Conservation (phyloP, 2,797 vertebrate species). For the Podarcis siculus region DNA sequence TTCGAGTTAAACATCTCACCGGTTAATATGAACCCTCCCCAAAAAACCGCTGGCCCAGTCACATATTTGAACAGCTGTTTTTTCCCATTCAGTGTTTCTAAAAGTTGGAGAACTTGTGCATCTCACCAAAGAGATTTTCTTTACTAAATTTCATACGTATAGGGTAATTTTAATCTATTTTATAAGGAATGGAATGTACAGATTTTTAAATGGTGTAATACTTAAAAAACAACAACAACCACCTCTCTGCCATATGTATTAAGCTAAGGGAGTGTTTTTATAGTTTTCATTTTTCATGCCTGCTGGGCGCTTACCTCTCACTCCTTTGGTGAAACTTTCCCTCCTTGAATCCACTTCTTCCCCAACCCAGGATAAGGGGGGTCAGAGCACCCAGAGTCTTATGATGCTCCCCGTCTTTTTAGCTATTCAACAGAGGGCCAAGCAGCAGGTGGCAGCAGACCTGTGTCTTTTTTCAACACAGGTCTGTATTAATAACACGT, state of each 20-base stretch:
- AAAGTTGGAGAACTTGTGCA: background rate
- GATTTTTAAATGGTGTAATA: too few relatives aligned
- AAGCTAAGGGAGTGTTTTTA: background rate
- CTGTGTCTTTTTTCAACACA: background rate
- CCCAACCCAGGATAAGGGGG: background rate
- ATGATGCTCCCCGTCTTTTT: too few relatives aligned
- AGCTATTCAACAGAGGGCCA: background rate
- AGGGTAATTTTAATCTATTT: too few relatives aligned
- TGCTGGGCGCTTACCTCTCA: background rate
- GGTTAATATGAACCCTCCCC: background rate
- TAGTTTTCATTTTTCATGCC: background rate
- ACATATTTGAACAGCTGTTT: background rate
- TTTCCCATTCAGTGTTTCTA: background rate
- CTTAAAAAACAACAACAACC: too few relatives aligned
- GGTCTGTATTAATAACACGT: background rate
- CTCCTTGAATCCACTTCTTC: background rate
- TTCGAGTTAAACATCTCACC: background rate
- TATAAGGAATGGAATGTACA: too few relatives aligned
- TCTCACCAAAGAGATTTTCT: background rate
- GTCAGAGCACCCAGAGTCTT: background rate
- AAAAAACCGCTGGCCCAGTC: background rate
- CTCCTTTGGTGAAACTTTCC: background rate
- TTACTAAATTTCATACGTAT: background rate
- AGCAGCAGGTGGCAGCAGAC: background rate
- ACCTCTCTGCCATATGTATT: background rate